Conservation (phyloP, 2,888 invertebrate genomes). For the Acanthosepion pharaonis region DNA sequence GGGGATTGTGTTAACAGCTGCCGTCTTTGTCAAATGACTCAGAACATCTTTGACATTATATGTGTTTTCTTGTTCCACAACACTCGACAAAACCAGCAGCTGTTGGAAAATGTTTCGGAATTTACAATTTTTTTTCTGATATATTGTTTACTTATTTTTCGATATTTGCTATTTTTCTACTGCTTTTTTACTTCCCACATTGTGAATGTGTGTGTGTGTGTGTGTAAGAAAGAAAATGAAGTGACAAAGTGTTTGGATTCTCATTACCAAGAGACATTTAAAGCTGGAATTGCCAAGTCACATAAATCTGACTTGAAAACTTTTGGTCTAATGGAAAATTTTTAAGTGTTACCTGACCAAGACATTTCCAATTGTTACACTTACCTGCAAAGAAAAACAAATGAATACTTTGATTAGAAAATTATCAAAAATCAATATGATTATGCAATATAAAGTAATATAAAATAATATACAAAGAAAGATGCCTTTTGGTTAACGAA, state of each 20-base stretch:
- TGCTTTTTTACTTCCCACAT: neutral
- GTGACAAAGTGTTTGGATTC: neutral
- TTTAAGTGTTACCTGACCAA: conserved; percentile 18
- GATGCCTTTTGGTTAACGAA: too few species aligned
- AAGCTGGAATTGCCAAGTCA: neutral
- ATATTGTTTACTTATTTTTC: neutral
- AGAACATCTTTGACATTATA: conserved; percentile 33
- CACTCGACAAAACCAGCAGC: neutral
- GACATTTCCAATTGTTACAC: neutral
- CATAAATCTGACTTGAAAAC: neutral
- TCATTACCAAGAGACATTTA: neutral
- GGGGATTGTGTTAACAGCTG: conserved; percentile 8
- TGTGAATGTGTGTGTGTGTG: neutral
- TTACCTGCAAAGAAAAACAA: neutral
- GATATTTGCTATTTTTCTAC: neutral
- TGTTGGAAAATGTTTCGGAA: neutral
- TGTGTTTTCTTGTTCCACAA: neutral
- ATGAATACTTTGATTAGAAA: neutral
- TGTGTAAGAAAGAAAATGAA: neutral
- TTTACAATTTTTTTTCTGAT: neutral
- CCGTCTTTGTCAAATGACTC: neutral
- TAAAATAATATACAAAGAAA: too few species aligned
- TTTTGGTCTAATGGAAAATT: neutral
- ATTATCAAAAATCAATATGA: neutral
- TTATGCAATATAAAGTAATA: neutral